These are phyloP conservation scores for Philopotamus ludificatus DNA, from an alignment of 1,140 invertebrate genomes.

Conservation along the genomic window DNA sequence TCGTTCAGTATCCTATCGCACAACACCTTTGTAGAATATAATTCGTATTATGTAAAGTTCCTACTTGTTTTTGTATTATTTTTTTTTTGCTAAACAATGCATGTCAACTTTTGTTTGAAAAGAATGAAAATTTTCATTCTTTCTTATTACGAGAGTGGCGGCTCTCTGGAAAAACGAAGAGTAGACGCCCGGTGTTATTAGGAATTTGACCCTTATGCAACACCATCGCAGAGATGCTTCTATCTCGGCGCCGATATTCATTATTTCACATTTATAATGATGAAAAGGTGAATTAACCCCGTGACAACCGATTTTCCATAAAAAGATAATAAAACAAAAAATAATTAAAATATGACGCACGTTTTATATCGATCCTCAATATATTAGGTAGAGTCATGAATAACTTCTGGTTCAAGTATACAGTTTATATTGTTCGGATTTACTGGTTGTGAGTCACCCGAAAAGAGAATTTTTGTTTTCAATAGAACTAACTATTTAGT, in stretches of 20 bases:
- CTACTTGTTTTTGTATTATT: slow-evolving; percentile 26
- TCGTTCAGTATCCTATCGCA: neutral
- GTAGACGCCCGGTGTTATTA: slow-evolving; percentile 13
- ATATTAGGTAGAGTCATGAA: too few relatives aligned
- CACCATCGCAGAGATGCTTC: slow-evolving; percentile 11
- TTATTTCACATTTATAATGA: slow-evolving; percentile 40
- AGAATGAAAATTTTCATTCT: slow-evolving; percentile 41
- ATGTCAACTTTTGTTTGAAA: slow-evolving; percentile 41
- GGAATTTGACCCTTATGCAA: slow-evolving; percentile 25
- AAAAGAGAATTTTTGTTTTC: too few relatives aligned
- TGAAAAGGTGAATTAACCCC: slow-evolving; percentile 37
- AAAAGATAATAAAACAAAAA: too few relatives aligned
- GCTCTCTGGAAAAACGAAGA: slow-evolving; percentile 31
- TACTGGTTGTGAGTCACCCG: too few relatives aligned
- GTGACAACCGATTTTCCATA: neutral
- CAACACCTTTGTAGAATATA: slow-evolving; percentile 10
- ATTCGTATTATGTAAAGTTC: slow-evolving; percentile 40
- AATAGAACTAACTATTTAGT: too few relatives aligned
- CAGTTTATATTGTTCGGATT: too few relatives aligned
- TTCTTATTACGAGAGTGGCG: slow-evolving; percentile 40
- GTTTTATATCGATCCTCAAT: too few relatives aligned
- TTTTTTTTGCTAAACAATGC: slow-evolving; percentile 38
- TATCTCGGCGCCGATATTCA: slow-evolving; percentile 23
- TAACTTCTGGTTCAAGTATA: too few relatives aligned
- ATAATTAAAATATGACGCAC: too few relatives aligned